A percentile compares a stretch with the other conserved stretches of the same genome.
phyloP scores from a whole-genome alignment of 2,113 vertebrate genomes.

The Prietella phreatophila region DNA sequence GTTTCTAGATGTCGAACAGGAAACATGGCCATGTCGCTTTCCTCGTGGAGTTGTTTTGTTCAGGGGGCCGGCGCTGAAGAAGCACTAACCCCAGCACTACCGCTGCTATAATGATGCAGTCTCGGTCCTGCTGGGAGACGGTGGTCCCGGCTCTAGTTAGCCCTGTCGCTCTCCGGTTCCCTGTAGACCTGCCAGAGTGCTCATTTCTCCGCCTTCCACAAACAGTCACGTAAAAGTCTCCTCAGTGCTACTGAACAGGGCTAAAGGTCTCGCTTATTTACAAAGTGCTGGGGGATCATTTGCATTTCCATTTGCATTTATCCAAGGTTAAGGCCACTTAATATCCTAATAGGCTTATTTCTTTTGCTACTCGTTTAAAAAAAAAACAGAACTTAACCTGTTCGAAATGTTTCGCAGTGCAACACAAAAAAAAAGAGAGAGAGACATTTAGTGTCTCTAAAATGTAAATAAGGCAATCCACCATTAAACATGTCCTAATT shows the following conservation, averaged over 20 bases:
- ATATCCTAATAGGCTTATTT: slow-evolving; percentile 7
- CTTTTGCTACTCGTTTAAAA: background rate
- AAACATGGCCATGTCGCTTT: background rate
- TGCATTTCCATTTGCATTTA: slow-evolving; percentile 23
- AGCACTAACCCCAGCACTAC: slow-evolving; percentile 72
- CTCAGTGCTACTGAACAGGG: background rate
- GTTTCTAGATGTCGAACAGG: background rate
- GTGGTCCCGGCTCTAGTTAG: slow-evolving; percentile 24
- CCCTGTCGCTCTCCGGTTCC: background rate
- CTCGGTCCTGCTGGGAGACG: slow-evolving; percentile 46
- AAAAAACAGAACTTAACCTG: background rate
- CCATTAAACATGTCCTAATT: background rate
- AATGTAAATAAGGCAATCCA: background rate
- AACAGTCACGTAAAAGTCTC: background rate
- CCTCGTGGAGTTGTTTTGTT: slow-evolving; percentile 54
- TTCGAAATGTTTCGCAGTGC: background rate
- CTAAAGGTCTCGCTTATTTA: slow-evolving; percentile 17
- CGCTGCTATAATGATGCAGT: slow-evolving; percentile 74
- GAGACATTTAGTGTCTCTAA: background rate
- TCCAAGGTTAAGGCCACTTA: background rate
- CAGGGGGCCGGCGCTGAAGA: slow-evolving; percentile 71
- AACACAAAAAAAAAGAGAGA: background rate
- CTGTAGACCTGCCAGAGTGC: background rate
- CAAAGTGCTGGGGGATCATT: background rate
- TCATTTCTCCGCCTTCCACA: slow-evolving; percentile 6